phyloP scores from a whole-genome alignment of 2,797 vertebrate species.

The Aldrovandia affinis region DNA sequence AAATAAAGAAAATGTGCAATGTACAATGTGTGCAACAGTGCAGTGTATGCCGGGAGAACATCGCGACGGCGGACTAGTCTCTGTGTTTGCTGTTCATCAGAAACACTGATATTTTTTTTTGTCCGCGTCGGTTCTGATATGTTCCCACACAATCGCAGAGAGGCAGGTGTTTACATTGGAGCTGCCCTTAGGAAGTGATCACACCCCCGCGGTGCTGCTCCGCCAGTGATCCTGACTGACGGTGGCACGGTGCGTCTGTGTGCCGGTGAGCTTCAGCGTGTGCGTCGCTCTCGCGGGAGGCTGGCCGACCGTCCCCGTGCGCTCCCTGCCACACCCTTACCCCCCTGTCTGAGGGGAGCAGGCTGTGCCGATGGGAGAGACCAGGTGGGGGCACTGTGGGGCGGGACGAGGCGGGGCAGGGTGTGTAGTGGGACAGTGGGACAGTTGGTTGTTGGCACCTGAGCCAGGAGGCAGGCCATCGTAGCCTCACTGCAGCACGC shows the following conservation, averaged over 20 bases:
- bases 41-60: neutral
- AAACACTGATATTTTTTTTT: neutral
- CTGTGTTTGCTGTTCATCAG: neutral
- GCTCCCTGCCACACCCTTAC: constrained; percentile 1
- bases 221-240: constrained; percentile 36
- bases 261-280: neutral
- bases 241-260: neutral
- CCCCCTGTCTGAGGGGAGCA: neutral
- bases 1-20: no score
- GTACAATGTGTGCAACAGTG: neutral
- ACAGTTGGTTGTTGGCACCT: neutral
- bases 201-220: constrained; percentile 52
- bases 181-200: constrained; percentile 70
- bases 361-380: neutral
- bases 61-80: neutral
- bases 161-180: constrained; percentile 62
- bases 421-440: neutral
- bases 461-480: neutral
- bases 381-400: neutral
- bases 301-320: neutral
- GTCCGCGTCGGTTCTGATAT: constrained; percentile 38
- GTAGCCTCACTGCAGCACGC: no score
- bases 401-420: neutral
- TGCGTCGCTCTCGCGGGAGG: neutral
- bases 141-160: constrained; percentile 50